Evolutionary conservation across 2,797 vertebrate genomes (phyloP).

Genomic region (Trachurus trachurus): DNA sequence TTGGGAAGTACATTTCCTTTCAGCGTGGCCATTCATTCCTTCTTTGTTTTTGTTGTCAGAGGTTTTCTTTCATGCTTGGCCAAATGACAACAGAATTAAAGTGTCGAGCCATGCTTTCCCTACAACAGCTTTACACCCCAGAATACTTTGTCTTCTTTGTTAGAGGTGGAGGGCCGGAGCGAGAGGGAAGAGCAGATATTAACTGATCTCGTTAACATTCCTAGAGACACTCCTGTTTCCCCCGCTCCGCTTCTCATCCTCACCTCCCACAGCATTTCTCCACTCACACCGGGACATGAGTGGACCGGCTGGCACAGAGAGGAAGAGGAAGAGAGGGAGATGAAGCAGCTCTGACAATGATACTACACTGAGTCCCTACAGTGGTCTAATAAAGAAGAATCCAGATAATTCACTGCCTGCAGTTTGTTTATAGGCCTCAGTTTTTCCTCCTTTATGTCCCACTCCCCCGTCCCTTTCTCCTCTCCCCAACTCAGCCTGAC

Average conservation of each 20-base stretch:
- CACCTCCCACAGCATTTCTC: slow-evolving; percentile 64
- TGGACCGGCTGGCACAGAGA: slow-evolving; percentile 59
- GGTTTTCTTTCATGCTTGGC: slow-evolving; percentile 82
- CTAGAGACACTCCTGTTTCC: slow-evolving; percentile 75
- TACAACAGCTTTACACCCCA: slow-evolving; percentile 76
- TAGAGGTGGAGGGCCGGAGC: slow-evolving; percentile 61
- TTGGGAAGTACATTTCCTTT: slow-evolving; percentile 84
- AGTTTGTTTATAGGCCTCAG: slow-evolving; percentile 4
- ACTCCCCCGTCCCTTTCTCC: slow-evolving; percentile 11
- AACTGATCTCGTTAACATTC: slow-evolving; percentile 89
- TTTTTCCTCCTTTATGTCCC: slow-evolving; percentile 31
- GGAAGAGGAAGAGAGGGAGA: not conserved
- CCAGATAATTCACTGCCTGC: slow-evolving; percentile 22
- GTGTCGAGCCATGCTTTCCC: slow-evolving; percentile 77
- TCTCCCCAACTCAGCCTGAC: slow-evolving; percentile 43
- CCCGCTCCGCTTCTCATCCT: slow-evolving; percentile 52
- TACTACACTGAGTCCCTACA: slow-evolving; percentile 26
- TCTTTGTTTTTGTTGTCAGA: slow-evolving; percentile 71
- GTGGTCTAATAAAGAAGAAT: slow-evolving; percentile 36
- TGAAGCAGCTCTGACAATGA: slow-evolving; percentile 50
- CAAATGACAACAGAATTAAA: slow-evolving; percentile 85
- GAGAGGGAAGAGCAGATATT: slow-evolving; percentile 78
- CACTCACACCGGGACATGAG: slow-evolving; percentile 54
- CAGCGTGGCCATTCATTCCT: slow-evolving; percentile 73
- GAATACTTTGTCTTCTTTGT: slow-evolving; percentile 77